Conservation (phyloP, 2,113 vertebrate species). For the Ramphastos sulfuratus region DNA sequence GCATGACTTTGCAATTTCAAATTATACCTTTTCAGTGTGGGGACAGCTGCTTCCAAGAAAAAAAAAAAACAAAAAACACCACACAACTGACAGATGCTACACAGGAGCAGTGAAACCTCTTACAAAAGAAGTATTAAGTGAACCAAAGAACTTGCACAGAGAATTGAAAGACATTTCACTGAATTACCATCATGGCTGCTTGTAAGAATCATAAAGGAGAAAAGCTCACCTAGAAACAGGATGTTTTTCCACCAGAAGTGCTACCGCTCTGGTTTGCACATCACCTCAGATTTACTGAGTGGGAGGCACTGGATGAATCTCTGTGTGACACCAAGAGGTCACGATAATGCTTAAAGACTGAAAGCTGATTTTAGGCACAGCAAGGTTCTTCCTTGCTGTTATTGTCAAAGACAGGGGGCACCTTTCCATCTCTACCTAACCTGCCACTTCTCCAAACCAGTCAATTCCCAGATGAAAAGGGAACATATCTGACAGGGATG, state of each 20-base stretch:
- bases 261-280: neutral
- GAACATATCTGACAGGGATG: neutral
- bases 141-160: neutral
- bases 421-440: neutral
- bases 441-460: neutral
- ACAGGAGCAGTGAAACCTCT: neutral
- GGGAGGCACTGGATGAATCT: neutral
- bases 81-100: neutral
- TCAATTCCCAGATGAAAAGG: neutral
- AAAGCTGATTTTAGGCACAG: neutral
- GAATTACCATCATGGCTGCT: neutral
- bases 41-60: fast-evolving
- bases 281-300: neutral
- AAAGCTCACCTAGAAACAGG: neutral
- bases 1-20: neutral
- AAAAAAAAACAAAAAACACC: neutral
- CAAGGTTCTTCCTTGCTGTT: neutral
- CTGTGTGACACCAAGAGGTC: fast-evolving
- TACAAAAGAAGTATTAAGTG: neutral
- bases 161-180: neutral
- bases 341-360: neutral
- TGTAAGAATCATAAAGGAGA: neutral
- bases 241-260: neutral
- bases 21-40: neutral
- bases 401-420: neutral